Base-by-base conservation (phyloP, 2,113 vertebrate genomes). In the Lepus europaeus region DNA sequence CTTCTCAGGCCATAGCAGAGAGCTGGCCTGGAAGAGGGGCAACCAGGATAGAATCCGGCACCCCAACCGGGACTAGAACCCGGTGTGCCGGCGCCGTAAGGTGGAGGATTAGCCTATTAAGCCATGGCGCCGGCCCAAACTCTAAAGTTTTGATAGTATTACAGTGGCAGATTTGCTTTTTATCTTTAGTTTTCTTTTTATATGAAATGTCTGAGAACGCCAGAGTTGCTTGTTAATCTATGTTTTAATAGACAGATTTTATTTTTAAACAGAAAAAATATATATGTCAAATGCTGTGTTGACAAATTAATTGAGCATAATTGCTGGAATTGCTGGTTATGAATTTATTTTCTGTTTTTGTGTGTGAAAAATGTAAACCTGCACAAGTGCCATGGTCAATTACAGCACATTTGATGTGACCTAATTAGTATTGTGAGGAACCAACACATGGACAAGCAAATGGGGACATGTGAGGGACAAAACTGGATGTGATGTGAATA, bases 371-470 rank as follows among this genome's bases (percentile, higher is more conserved):
- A 98, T 97, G 96, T 97, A 96, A 98, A 98, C 96, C 98, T 98
- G 97, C 97, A 98, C 98, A 96, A 98, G 95, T 99, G 99, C 98
- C 98, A 98, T 85, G 97, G 98, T 98, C 98, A 99, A 99, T 99
- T 98, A 99, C 68, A 89, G 94, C 77, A 80, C 96, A 97, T 97
- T 97, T 97, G 97, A 98, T 96, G 96, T 98, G 98, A 98, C 97
- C 98, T 99, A 99, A 99, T 99, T 99, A 99, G 97, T 97, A 98
- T 96, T 98, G 98, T 98, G 98, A 98, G 98, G 98, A 98, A 98
- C 94, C 97, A 98, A 98, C 95, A 98, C 98, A 98, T 97, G 98
- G 88, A 92, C 97, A 97, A 97, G 96, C 97, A 98, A 99, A 99
- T 89, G 96, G 96, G 97, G 96, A 98, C 96, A 92, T 97, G 97